Conservation (phyloP, 1,140 invertebrate species). For the Prorops nasuta region DNA sequence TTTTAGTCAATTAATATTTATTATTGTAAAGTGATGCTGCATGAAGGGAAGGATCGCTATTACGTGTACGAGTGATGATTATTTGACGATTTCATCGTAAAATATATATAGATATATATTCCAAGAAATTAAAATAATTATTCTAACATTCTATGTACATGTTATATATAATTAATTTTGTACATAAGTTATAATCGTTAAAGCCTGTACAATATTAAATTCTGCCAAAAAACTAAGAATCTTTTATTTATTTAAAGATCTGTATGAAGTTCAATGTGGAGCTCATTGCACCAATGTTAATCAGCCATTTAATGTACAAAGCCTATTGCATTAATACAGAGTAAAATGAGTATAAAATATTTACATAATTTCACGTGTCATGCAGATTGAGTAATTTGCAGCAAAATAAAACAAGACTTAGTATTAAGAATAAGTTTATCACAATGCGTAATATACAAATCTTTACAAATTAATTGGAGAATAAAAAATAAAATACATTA, state of each 20-base stretch:
- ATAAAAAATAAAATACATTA: neutral
- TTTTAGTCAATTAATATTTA: constrained; percentile 31
- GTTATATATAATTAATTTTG: constrained; percentile 43
- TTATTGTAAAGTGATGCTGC: constrained; percentile 24
- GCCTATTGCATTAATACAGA: no score
- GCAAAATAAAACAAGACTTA: no score
- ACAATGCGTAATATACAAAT: constrained; percentile 9
- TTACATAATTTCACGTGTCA: neutral
- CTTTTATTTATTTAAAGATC: constrained; percentile 1
- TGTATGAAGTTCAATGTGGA: neutral
- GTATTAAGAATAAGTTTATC: constrained; percentile 9
- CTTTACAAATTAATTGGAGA: constrained; percentile 5
- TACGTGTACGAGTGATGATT: constrained; percentile 19
- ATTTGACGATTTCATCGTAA: constrained; percentile 26
- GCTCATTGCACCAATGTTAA: no score
- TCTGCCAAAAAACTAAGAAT: constrained; percentile 24
- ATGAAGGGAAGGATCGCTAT: constrained; percentile 28
- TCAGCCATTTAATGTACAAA: no score
- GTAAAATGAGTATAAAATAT: neutral
- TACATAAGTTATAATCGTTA: constrained; percentile 42
- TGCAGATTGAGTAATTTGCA: no score
- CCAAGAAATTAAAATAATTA: constrained; percentile 28
- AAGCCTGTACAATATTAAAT: constrained; percentile 43
- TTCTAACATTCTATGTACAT: constrained; percentile 36
- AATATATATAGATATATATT: no score